A percentile compares a stretch with the other conserved stretches of the same genome.
Evolutionary conservation across 2,113 vertebrate species (phyloP).

Genomic region (Salvator merianae): DNA sequence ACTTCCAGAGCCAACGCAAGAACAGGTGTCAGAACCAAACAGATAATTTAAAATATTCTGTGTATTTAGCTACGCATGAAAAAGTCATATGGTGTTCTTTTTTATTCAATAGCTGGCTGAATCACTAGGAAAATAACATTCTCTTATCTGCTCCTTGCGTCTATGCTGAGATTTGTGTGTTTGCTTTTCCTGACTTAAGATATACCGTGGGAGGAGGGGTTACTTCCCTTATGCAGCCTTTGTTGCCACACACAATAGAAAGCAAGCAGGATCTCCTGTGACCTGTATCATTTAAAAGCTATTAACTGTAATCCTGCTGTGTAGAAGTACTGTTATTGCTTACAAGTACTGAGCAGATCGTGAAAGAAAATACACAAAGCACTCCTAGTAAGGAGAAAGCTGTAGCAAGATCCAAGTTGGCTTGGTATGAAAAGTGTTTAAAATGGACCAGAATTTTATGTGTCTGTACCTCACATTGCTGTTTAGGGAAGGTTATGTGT

Average conservation of each 20-base stretch:
- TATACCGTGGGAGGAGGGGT: constrained; percentile 4
- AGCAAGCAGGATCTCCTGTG: constrained; percentile 27
- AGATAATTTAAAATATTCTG: neutral
- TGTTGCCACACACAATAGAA: constrained; percentile 28
- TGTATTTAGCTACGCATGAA: constrained; percentile 25
- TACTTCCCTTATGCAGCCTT: constrained; percentile 16
- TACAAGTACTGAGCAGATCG: constrained; percentile 14
- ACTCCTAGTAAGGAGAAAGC: neutral
- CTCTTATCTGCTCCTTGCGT: constrained; percentile 3
- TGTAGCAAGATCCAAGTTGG: neutral
- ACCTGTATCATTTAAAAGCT: constrained; percentile 20
- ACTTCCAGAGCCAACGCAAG: neutral
- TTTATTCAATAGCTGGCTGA: constrained; percentile 18
- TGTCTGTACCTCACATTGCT: neutral
- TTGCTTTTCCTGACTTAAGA: constrained; percentile 38
- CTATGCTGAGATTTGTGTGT: neutral
- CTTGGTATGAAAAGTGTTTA: neutral
- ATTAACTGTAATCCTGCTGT: constrained; percentile 18
- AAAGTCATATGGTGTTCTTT: constrained; percentile 19
- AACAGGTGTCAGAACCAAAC: constrained; percentile 4
- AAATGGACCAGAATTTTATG: neutral
- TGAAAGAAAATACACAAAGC: constrained; percentile 1
- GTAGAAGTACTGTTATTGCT: constrained; percentile 5
- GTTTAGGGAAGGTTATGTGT: neutral
- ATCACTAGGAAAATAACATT: constrained; percentile 1